Base-by-base conservation (phyloP, 2,113 vertebrate genomes). In the Clinocottus analis region DNA sequence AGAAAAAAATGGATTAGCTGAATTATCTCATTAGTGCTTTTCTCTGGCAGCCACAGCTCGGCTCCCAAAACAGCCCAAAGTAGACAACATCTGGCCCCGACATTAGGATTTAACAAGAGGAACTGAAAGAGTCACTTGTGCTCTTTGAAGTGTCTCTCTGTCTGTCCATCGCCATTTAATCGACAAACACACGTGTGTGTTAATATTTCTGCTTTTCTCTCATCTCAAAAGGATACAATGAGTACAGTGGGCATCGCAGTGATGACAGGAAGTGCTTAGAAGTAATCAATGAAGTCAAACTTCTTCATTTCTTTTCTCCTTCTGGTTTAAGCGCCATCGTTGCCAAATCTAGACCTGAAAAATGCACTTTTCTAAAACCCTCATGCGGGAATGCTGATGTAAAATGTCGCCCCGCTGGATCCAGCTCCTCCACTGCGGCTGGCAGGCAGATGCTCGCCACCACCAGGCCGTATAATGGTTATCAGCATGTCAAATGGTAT, bases 401-500 rank as follows among this genome's bases (percentile, higher is more conserved):
- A 13, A 17, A 3, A 29, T 51, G 21, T 66, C 49, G 6, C 23
- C 5, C 3, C 14, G 53, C 61, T 78, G 41, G 51, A 2, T 58
- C 21, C 47, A 60, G 53, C 29, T 25, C 16, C 21, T 29, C 35
- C 4, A n/a, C 37, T n/a, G 41, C 66, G 47, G 64, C 75, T 69
- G 73, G 58, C 89, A 74, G 72, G 21, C 72, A 79, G 80, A 77
- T 51, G 68, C 74, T 62, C 29, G 25, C n/a, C 65, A 68, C 45
- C 78, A 43, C 0, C 27, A 45, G 69, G 84, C 67, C 77, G 29
- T 63, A 78, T 73, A 86, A 77, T 16, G 73, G 45, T 75, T 72
- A 81, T 87, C 84, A 87, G 81, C 67, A 79, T 62, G 84, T 88
- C 85, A 89, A 82, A 92, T 84, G 85, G 86, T 72, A 81, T 92